Percentiles rank a stretch among this genome's conserved stretches.
These are phyloP conservation scores for Drosophila mayri DNA, from an alignment of 1,140 invertebrate genomes.

Conservation along the genomic window DNA sequence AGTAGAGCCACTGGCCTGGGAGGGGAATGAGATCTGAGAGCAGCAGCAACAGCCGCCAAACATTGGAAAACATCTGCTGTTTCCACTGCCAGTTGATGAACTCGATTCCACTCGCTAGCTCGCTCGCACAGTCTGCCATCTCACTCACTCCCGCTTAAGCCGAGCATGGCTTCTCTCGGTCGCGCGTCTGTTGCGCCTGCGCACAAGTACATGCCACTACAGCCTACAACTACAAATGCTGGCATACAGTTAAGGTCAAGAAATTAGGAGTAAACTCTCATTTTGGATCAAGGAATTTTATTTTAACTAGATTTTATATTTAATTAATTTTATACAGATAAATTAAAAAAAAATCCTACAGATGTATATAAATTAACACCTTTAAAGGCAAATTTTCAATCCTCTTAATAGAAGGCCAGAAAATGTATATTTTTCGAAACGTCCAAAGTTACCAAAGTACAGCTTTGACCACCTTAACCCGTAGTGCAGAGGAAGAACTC, in stretches of 20 bases:
- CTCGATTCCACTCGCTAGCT: constrained; percentile 58
- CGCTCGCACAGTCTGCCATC: constrained; percentile 19
- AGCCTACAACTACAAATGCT: constrained; percentile 11
- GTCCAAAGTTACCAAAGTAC: neutral
- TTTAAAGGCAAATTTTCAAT: neutral
- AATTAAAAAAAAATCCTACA: too few species aligned
- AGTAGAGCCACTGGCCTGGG: constrained; percentile 2
- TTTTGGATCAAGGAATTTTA: neutral
- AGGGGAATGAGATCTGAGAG: constrained; percentile 28
- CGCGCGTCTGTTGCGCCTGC: constrained; percentile 79
- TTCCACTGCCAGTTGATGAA: constrained; percentile 77
- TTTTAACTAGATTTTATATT: neutral
- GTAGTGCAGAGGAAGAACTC: too few species aligned
- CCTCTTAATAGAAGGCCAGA: neutral
- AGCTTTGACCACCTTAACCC: too few species aligned
- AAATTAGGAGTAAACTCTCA: neutral
- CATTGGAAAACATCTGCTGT: constrained; percentile 80
- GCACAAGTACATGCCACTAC: constrained; percentile 57
- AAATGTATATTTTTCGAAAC: neutral
- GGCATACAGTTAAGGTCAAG: constrained; percentile 7
- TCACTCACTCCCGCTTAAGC: constrained; percentile 9
- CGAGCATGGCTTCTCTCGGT: constrained; percentile 42
- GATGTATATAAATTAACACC: too few species aligned
- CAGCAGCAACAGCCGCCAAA: constrained; percentile 72
- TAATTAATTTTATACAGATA: neutral